Base-by-base conservation (phyloP, 2,113 vertebrate genomes). In the Willisornis vidua region DNA sequence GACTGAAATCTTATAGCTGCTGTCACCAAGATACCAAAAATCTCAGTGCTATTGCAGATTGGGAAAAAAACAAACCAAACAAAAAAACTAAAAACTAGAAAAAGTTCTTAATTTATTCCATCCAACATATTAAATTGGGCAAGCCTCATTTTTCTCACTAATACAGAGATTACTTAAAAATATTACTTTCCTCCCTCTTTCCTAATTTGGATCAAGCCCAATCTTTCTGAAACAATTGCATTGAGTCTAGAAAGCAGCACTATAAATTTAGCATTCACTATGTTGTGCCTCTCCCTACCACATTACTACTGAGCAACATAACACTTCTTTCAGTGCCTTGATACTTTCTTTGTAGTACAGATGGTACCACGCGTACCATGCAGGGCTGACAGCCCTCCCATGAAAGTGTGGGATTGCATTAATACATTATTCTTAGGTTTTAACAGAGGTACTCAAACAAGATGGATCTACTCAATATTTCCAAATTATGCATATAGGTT, bases 231-330 rank as follows among this genome's bases (percentile, higher is more conserved):
- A 96, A 95, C 74, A 73, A 94, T 76, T 15, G 4, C 62, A 65
- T 22, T 4, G 3, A 76, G 10, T 48, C 71, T 90, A 87, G 80
- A 95, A 87, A 94, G 66, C 71, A 83, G 43, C 51, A 48, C 46
- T 80, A 58, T 12, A 94, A 80, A 96, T 77, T 87, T 46, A 90
- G 72, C 55, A 57, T 80, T 88, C 31, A 4, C 58, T 63, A 2
- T 79, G 89, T 87, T 89, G 49, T 85, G 61, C 89, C 94, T 87
- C 58, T 83, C 87, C 82, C 78, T 68, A 59, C 85, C 65, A 92
- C 85, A 54, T 72, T 52, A 58, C 68, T 73, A 74, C 92, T 8
- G 23, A 90, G 76, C 0, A 4, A 84, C 45, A 7, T 57, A 83
- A 91, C 85, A 77, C 82, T 86, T 91, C 61, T 45, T 87, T 62